Evolutionary conservation across 92 coral and sea anemone species (phyloP).

Genomic region (Anthopleura xanthogrammica): DNA sequence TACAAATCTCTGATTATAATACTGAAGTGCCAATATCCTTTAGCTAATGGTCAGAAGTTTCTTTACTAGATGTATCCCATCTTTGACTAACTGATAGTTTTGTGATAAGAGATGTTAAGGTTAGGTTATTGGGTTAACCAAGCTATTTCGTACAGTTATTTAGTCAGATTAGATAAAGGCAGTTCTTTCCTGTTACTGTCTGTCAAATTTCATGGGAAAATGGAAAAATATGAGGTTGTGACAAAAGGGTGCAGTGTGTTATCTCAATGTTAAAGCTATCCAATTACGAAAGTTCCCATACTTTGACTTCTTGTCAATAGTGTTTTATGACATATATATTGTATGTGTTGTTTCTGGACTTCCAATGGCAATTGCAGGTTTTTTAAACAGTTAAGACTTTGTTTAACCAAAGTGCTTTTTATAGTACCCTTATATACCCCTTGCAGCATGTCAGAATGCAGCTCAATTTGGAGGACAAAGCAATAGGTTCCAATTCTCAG

Average conservation of each 20-base stretch:
- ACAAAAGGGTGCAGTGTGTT: not conserved
- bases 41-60: conserved; percentile 4
- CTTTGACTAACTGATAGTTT: not conserved
- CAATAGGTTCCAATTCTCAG: too few species aligned
- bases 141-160: not conserved
- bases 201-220: not conserved
- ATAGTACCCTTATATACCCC: too few species aligned
- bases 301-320: too few species aligned
- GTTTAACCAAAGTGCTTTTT: too few species aligned
- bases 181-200: conserved; percentile 10
- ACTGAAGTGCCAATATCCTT: conserved; percentile 3
- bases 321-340: too few species aligned
- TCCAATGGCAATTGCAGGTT: too few species aligned
- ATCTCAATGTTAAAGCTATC: not conserved
- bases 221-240: not conserved
- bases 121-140: not conserved
- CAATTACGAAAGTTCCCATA: too few species aligned
- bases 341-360: too few species aligned
- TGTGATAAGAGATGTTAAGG: conserved; percentile 1
- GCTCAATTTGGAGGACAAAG: too few species aligned
- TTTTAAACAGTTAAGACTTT: too few species aligned
- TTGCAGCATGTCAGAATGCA: too few species aligned
- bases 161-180: conserved; percentile 1
- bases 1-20: not conserved
- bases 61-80: not conserved